phyloP scores from a whole-genome alignment of 2,113 vertebrate species.

The Tupaia tana region DNA sequence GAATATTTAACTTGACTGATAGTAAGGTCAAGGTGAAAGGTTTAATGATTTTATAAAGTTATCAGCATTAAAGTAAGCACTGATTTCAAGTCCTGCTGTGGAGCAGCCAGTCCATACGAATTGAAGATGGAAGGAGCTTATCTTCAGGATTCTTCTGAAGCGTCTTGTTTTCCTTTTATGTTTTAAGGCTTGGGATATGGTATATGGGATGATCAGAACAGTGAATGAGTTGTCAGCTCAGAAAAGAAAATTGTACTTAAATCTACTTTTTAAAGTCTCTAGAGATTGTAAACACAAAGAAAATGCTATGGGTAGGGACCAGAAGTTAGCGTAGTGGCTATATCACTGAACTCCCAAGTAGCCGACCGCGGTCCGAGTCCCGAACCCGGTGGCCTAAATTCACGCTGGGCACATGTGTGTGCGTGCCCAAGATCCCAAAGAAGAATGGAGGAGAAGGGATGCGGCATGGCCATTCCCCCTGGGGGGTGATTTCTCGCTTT shows the following conservation, averaged over 20 bases:
- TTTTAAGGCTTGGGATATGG: conserved; percentile 38
- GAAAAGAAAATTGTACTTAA: conserved; percentile 33
- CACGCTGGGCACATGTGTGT: no score
- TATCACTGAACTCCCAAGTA: no score
- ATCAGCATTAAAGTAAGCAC: not conserved
- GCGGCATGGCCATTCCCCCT: no score
- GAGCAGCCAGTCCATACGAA: not conserved
- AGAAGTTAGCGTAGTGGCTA: no score
- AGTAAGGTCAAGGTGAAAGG: conserved; percentile 45
- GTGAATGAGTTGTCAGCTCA: conserved; percentile 35
- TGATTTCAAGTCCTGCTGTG: not conserved
- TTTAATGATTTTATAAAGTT: conserved; percentile 40
- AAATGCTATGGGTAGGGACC: not conserved
- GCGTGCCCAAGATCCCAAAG: no score
- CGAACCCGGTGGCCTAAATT: no score
- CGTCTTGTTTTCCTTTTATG: not conserved
- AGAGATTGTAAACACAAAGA: conserved; percentile 23
- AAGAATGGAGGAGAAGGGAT: no score
- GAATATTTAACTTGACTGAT: conserved; percentile 45
- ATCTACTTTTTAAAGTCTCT: conserved; percentile 37
- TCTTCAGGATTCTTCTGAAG: conserved; percentile 38
- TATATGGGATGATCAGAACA: conserved; percentile 35
- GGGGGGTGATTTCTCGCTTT: not conserved
- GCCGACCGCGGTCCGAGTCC: no score
- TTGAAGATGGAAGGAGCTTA: conserved; percentile 20